A percentile compares a stretch with the other conserved stretches of the same genome.
Evolutionary conservation across 2,888 invertebrate genomes (phyloP).

Genomic region (Cecidostiba fungosa): DNA sequence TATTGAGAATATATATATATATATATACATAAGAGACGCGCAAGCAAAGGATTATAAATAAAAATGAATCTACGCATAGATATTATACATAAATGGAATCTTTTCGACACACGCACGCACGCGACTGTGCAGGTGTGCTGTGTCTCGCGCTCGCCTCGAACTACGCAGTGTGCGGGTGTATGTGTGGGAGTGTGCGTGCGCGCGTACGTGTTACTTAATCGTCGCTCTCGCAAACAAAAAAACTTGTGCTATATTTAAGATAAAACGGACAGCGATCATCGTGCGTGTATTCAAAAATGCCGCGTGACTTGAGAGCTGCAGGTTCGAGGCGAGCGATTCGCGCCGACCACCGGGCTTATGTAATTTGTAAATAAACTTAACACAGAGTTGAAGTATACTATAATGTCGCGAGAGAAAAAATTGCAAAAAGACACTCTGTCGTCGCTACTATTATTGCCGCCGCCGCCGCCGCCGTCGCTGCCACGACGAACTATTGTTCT

Average conservation of each 20-base stretch:
- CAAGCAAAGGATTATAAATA: constrained; percentile 55
- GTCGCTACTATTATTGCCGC: background rate
- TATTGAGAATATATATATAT: constrained; percentile 51
- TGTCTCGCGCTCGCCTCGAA: background rate
- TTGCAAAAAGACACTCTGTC: background rate
- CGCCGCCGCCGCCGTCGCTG: background rate
- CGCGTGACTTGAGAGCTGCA: background rate
- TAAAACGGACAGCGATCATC: background rate
- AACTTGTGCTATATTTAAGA: background rate
- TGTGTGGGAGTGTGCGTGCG: background rate
- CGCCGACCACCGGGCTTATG: background rate
- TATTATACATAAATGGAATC: constrained; percentile 2
- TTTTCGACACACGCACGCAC: background rate
- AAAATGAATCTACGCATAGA: background rate
- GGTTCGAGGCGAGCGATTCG: constrained; percentile 5
- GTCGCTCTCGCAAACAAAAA: background rate
- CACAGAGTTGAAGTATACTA: background rate
- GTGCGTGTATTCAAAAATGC: background rate
- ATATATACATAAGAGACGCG: background rate
- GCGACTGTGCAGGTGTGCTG: no score
- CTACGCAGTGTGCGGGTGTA: background rate
- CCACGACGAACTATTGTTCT: background rate
- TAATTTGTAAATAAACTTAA: background rate
- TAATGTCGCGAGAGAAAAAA: background rate
- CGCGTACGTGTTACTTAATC: background rate